Conservation (phyloP, 1,140 invertebrate species). For the Drosophila pruinosa region DNA sequence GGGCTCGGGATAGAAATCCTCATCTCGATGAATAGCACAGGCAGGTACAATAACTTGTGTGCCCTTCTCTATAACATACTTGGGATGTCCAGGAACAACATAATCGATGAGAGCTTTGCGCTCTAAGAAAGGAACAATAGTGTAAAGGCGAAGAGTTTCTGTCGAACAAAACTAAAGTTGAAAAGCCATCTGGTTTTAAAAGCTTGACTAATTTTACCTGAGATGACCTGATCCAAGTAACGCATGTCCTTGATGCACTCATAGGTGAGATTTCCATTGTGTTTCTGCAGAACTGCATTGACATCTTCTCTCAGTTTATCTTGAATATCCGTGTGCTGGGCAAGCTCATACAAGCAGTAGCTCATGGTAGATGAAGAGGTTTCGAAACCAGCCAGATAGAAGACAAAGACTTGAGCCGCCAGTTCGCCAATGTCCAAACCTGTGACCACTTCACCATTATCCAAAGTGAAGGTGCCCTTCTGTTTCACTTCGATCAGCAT, state of each 20-base stretch:
- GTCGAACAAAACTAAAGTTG: background rate
- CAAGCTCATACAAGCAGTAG: constrained; percentile 84
- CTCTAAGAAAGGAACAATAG: constrained; percentile 85
- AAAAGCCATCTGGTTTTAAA: background rate
- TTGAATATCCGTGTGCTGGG: constrained; percentile 84
- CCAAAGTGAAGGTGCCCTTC: constrained; percentile 1
- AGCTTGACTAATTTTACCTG: background rate
- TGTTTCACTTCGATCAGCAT: constrained; percentile 84
- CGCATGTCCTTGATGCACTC: constrained; percentile 84
- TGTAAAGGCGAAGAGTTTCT: constrained; percentile 87
- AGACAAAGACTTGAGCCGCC: constrained; percentile 83
- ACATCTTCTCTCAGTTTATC: constrained; percentile 81
- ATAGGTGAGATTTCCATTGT: constrained; percentile 76
- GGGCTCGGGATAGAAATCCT: constrained; percentile 84
- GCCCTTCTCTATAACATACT: constrained; percentile 85
- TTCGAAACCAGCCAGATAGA: constrained; percentile 86
- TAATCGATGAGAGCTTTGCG: constrained; percentile 85
- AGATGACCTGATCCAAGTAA: constrained; percentile 83
- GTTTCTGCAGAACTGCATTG: constrained; percentile 81
- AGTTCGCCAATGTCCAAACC: constrained; percentile 50
- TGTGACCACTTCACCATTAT: constrained; percentile 29
- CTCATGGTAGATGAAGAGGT: constrained; percentile 85
- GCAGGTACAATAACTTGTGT: constrained; percentile 86
- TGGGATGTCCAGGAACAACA: constrained; percentile 85
- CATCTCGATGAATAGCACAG: constrained; percentile 85